Evolutionary conservation across 2,888 invertebrate genomes (phyloP).

Genomic region (Andrena flavipes): DNA sequence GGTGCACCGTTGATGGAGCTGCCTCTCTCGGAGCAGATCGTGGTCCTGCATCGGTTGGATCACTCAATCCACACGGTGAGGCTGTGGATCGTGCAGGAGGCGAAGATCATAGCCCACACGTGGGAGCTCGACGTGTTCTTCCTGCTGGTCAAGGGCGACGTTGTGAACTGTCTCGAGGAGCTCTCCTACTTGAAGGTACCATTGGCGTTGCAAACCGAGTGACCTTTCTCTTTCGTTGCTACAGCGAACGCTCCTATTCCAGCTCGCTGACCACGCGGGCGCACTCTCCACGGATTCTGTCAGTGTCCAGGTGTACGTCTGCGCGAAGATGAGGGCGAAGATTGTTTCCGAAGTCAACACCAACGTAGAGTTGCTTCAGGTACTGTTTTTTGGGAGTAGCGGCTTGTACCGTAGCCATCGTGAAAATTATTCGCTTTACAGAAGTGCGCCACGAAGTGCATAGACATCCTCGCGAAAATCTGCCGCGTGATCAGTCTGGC

Average conservation of each 20-base stretch:
- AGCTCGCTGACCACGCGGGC: slow-evolving; percentile 88
- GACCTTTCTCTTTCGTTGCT: neutral
- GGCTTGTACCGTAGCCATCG: too few species aligned
- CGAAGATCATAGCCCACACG: slow-evolving; percentile 89
- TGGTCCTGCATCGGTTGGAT: slow-evolving; percentile 91
- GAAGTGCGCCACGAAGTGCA: slow-evolving; percentile 91
- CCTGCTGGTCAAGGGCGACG: slow-evolving; percentile 82
- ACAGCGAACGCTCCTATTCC: slow-evolving; percentile 72
- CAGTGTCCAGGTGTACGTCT: slow-evolving; percentile 92
- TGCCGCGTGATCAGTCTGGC: slow-evolving; percentile 92
- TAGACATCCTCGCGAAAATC: slow-evolving; percentile 90
- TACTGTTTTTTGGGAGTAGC: slow-evolving; percentile 75
- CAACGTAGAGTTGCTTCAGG: slow-evolving; percentile 91
- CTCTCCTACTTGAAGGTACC: slow-evolving; percentile 82
- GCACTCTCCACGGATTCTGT: slow-evolving; percentile 87
- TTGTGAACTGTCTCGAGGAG: slow-evolving; percentile 81
- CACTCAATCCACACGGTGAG: slow-evolving; percentile 93
- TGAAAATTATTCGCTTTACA: slow-evolving; percentile 77
- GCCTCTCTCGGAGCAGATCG: slow-evolving; percentile 93
- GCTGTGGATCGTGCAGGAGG: slow-evolving; percentile 91
- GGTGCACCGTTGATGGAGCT: slow-evolving; percentile 91
- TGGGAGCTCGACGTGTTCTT: slow-evolving; percentile 93
- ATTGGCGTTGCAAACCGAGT: neutral
- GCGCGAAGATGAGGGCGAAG: slow-evolving; percentile 92
- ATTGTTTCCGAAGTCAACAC: slow-evolving; percentile 92